These are phyloP conservation scores for Actenoides lindsayi DNA, from an alignment of 2,113 vertebrate genomes.

Conservation along the genomic window DNA sequence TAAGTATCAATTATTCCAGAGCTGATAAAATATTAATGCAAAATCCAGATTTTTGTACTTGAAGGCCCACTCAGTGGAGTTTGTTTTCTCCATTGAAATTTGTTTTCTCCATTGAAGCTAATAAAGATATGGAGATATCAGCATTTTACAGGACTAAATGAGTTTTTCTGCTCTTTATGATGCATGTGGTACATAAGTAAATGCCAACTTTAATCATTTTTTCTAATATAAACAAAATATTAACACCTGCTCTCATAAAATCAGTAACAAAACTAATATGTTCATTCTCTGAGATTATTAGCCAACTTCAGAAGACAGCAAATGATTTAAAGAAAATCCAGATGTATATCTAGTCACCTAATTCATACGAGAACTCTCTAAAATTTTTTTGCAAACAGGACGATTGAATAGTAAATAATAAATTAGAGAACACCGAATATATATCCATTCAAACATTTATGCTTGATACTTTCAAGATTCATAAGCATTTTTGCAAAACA, in stretches of 20 bases:
- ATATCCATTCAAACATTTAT: not conserved
- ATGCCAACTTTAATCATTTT: not conserved
- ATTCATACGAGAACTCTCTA: not conserved
- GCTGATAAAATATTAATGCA: not conserved
- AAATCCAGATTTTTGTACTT: not conserved
- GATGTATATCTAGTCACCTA: not conserved
- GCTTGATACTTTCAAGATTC: not conserved
- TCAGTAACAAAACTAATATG: not conserved
- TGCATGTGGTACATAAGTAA: not conserved
- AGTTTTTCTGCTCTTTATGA: not conserved
- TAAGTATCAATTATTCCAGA: not conserved
- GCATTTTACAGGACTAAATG: not conserved
- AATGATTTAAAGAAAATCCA: not conserved
- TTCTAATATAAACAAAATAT: not conserved
- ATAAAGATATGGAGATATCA: not conserved
- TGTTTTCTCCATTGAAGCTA: not conserved
- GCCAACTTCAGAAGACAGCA: not conserved
- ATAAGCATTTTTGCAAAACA: conserved; percentile 3
- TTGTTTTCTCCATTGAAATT: not conserved
- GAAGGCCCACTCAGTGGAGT: not conserved
- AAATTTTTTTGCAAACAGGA: not conserved
- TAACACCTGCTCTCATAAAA: not conserved
- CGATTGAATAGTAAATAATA: not conserved
- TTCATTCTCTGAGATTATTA: not conserved
- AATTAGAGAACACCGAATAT: not conserved